Evolutionary conservation across 2,888 invertebrate genomes (phyloP), one percentile per base, ranked within the genome.

Genomic region (Lepidocyrtinus sp.): DNA sequence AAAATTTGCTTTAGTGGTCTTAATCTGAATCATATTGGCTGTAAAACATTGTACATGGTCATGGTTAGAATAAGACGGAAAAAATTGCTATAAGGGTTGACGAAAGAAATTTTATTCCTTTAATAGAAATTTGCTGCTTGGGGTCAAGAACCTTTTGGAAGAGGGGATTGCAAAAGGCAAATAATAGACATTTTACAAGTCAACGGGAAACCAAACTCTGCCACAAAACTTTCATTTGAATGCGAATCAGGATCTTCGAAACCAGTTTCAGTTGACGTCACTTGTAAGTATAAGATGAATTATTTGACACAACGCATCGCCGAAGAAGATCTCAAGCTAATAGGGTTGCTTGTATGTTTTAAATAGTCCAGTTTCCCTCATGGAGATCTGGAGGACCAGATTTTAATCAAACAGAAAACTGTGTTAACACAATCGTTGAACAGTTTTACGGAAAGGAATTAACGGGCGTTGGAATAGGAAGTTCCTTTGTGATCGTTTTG

Each of bases 371-470:
- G 12, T 36, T 71, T 27, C 7, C 27, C 9, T 19, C 7, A 3
- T 2, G 9, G 0, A 61, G 61, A 61, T 9, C 27, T n/a, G 64
- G 46, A 26, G 27, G 26, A 72, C n/a, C 17, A 9, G 70, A 76
- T 27, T 27, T 75, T 0, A 77, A 77, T 36, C 7, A 36, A 0
- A 78, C 78, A 3, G 62, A 59, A 67, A 65, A 62, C 27, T 78
- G 78, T 21, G 46, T 78, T 2, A 63, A 62, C 62, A n/a, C 36
- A 15, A 24, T 78, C 22, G 68, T 78, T 0, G 68, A 78, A 0
- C 7, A 27, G 24, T 78, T 72, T 50, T 78, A 78, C 59, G 55
- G 25, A 26, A 78, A 73, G 25, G 78, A 78, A 50, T 22, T 78
- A 5, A 78, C 78, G 1, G 78, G 78, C 7, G 78, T 78, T 25